Evolutionary conservation across 2,888 invertebrate species (phyloP).

Genomic region (Acanthopleura granulata): DNA sequence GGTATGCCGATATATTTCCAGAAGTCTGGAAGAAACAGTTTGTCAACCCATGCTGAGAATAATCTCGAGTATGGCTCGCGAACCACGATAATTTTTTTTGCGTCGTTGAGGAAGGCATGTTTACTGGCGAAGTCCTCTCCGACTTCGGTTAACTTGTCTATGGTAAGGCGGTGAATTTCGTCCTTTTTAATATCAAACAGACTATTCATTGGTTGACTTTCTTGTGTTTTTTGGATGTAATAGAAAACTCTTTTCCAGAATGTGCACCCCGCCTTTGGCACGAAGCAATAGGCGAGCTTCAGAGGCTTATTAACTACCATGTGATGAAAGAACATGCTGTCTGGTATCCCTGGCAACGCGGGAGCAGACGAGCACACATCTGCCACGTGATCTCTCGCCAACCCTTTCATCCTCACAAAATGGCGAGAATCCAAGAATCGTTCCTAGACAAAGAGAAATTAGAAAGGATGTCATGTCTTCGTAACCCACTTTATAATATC

Average conservation of each 20-base stretch:
- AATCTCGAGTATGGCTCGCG: slow-evolving; percentile 47
- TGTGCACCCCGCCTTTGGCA: slow-evolving; percentile 49
- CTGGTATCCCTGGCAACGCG: not conserved
- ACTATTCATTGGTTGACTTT: not conserved
- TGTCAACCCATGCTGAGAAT: slow-evolving; percentile 49
- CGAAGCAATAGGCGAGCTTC: slow-evolving; percentile 30
- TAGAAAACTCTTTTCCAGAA: slow-evolving; percentile 44
- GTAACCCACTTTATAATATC: too few species aligned
- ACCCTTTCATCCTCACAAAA: too few species aligned
- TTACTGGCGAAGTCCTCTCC: not conserved
- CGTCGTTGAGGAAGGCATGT: not conserved
- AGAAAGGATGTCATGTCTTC: too few species aligned
- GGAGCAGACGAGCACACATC: not conserved
- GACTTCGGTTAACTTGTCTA: not conserved
- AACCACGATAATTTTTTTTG: slow-evolving; percentile 30
- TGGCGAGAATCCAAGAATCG: too few species aligned
- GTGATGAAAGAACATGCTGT: not conserved
- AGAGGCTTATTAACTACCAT: slow-evolving; percentile 3
- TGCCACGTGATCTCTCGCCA: not conserved
- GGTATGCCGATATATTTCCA: slow-evolving; percentile 37
- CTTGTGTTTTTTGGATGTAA: not conserved
- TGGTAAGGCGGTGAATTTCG: not conserved
- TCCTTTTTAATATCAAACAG: not conserved
- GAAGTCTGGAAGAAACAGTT: slow-evolving; percentile 47
- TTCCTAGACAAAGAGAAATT: too few species aligned